Base-by-base conservation (phyloP, 1,140 invertebrate genomes). In the Varroa destructor region DNA sequence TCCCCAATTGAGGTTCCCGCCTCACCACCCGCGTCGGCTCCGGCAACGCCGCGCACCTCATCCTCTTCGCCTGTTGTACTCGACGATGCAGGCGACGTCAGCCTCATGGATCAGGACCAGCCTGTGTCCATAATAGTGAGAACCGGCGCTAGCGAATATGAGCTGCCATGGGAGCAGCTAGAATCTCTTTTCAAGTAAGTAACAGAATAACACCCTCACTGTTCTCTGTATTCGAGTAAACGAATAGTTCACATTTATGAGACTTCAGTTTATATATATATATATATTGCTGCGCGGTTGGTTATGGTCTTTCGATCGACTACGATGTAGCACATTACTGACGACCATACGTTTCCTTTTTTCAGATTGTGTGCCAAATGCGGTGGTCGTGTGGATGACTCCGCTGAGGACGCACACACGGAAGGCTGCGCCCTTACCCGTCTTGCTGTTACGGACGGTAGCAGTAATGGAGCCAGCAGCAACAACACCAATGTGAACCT, bases 301-400 rank as follows among this genome's bases (percentile, higher is more conserved):
- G 25, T 25, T 25, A 25, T 25, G 25, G 25, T 25, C 25, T 25
- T 25, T 25, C 25, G 25, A 25, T 25, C 25, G 25, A 25, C 25
- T 25, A 25, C 25, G 25, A 25, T 25, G 25, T 25, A 25, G 25
- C 25, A 25, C 25, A 25, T 25, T 25, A 25, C 25, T 25, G 25
- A 25, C 25, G 25, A 25, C 25, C 25, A 25, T 25, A 25, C 25
- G 25, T 25, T 25, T 25, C 25, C 25, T 25, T 25, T 25, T 25
- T 67, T 12, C 37, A 67, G 61, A 40, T 37, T 67, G 61, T 67
- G 61, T 37, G 61, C 61, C 40, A 67, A 67, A 40, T 67, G 61
- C 36, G 12, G 61, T 25, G 61, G 61, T 36, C 40, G 36, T 46
- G 12, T 67, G 12, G 61, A 67, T 46, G 12, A 67, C 12, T 36